phyloP scores from a whole-genome alignment of 1,140 invertebrate genomes.

The Drosophila pectinifera region DNA sequence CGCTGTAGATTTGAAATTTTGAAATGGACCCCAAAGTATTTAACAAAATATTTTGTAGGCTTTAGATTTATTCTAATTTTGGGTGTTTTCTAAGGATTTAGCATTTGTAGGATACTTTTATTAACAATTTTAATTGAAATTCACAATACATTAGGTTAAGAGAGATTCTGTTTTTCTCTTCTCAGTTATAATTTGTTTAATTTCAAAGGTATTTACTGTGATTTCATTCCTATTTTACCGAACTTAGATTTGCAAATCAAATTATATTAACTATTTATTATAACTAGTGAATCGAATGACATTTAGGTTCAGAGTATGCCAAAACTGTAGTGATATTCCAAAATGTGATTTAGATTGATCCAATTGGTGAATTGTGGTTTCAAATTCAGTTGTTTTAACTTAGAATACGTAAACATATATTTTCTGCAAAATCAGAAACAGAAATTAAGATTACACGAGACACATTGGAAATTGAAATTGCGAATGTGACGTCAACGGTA shows the following conservation, averaged over 20 bases:
- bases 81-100: too few species aligned
- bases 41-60: not conserved
- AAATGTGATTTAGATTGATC: not conserved
- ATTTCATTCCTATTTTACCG: too few species aligned
- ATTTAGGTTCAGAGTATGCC: not conserved
- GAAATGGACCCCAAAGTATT: rapidly evolving
- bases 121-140: not conserved
- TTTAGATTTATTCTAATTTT: not conserved
- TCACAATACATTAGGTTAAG: not conserved
- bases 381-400: not conserved
- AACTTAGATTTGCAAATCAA: too few species aligned
- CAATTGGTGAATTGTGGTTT: not conserved
- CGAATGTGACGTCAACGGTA: slow-evolving; percentile 47
- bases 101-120: not conserved
- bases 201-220: too few species aligned
- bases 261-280: too few species aligned
- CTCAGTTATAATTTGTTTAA: too few species aligned
- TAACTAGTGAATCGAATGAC: too few species aligned
- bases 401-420: not conserved
- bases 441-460: slow-evolving; percentile 19
- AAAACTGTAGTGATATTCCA: not conserved
- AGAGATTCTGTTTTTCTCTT: too few species aligned
- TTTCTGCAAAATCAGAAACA: slow-evolving; percentile 1
- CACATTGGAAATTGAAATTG: slow-evolving; percentile 53
- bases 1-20: not conserved